phyloP scores from a whole-genome alignment of 1,140 invertebrate species.

The Lordiphosa clarofinis region DNA sequence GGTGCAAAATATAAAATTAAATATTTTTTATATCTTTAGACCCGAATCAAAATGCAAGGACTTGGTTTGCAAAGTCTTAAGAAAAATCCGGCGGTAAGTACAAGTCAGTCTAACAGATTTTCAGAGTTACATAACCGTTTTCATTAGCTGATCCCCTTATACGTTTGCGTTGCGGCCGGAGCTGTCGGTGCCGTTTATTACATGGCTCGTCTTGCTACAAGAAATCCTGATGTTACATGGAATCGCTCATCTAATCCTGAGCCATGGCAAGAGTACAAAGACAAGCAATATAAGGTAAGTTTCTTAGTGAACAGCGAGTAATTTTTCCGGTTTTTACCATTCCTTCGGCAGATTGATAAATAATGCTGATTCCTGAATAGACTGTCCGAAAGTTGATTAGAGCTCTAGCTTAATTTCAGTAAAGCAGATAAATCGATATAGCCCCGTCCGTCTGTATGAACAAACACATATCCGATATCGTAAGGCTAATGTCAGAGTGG shows the following conservation, averaged over 20 bases:
- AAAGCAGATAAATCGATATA: too few species aligned
- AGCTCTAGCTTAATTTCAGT: too few species aligned
- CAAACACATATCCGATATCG: too few species aligned
- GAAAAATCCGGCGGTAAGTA: conserved; percentile 84
- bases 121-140: conserved; percentile 29
- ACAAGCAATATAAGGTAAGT: conserved; percentile 90
- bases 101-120: background rate
- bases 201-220: conserved; percentile 84
- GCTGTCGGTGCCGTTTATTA: conserved; percentile 83
- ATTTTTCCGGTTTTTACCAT: too few species aligned
- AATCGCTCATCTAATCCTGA: conserved; percentile 85
- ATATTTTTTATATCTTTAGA: background rate
- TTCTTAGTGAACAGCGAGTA: too few species aligned
- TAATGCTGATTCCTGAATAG: too few species aligned
- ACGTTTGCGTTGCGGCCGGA: conserved; percentile 85
- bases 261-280: conserved; percentile 88
- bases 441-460: too few species aligned
- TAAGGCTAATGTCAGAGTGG: too few species aligned
- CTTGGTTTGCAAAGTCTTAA: conserved; percentile 81
- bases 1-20: background rate
- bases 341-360: too few species aligned
- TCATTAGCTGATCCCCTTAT: conserved; percentile 88
- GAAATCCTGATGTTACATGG: conserved; percentile 91
- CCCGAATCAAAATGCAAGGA: conserved; percentile 80
- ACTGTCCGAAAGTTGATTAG: too few species aligned